Conservation (phyloP, 2,113 vertebrate species). For the Urocynchramus pylzowi region DNA sequence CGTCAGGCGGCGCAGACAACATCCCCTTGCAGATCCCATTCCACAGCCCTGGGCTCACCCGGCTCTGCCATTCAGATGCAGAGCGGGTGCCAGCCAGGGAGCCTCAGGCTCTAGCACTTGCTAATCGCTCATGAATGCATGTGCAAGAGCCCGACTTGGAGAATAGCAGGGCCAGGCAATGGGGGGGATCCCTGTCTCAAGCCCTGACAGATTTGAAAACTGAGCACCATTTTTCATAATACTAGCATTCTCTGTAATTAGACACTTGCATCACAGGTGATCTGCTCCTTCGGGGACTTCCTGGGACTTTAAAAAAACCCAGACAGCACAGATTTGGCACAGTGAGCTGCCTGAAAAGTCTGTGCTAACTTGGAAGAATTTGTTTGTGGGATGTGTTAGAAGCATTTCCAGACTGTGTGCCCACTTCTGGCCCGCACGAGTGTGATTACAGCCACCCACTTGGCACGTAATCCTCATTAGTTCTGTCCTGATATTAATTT, state of each 20-base stretch:
- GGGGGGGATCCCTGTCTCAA: background rate
- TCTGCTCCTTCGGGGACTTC: background rate
- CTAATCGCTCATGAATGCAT: slow-evolving; percentile 23
- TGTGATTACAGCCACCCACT: background rate
- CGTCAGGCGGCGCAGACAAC: slow-evolving; percentile 12
- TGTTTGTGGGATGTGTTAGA: background rate
- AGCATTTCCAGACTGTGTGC: background rate
- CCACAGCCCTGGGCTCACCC: slow-evolving; percentile 17
- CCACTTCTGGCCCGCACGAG: background rate
- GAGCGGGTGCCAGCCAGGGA: slow-evolving; percentile 17
- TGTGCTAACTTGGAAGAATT: background rate
- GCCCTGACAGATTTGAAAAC: background rate
- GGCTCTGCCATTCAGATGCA: slow-evolving; percentile 51
- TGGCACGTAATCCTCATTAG: background rate
- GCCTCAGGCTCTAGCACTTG: slow-evolving; percentile 40
- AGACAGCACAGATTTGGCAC: background rate
- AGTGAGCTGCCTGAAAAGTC: background rate
- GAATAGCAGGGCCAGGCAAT: background rate
- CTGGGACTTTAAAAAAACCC: background rate
- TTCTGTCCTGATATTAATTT: background rate
- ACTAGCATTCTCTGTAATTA: background rate
- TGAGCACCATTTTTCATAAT: background rate
- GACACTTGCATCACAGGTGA: background rate
- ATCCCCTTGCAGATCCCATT: slow-evolving; percentile 53
- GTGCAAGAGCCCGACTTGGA: background rate